Base-by-base conservation (phyloP, 2,888 invertebrate species). In the Spatulosminthurus flaviceps region DNA sequence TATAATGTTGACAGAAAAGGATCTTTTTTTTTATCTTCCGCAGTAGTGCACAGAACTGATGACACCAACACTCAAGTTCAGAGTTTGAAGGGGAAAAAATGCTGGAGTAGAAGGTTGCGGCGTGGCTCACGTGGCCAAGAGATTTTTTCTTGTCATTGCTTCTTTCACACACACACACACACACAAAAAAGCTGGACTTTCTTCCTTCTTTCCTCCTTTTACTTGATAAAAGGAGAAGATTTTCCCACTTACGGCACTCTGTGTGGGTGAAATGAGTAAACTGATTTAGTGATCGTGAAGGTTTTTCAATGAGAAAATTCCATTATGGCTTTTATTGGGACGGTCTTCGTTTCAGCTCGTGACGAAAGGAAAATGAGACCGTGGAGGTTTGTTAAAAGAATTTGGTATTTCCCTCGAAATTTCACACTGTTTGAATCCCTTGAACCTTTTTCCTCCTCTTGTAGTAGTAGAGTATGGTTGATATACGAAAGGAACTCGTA, bases 271-370 rank as follows among this genome's bases (percentile, higher is more conserved):
- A 19, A 24, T 19, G 0, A 19, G 42, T 22, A 43, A 72, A 42
- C 43, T 42, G 72, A 41, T 41, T 43, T 13, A 22, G 26, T 43
- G 51, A 72, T 72, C 72, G 72, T 43, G 0, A 43, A 72, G 72
- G 72, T 72, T 72, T 72, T 72, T 51, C 72, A 72, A 72, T 16
- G 22, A 72, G 24, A 51, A 51, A 72, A 72, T 72, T 72, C 43
- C 26, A 72, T 72, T 72, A 72, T 51, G 19, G 51, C 51, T 22
- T 71, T 72, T 72, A 72, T 72, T 72, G 72, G 72, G 11, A 19
- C 22, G 42, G 72, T 72, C 51, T 72, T 72, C 51, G 51, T 72
- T 72, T 43, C 72, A 72, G 26, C 21, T 51, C 72, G 72, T 72
- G 26, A 43, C 51, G 51, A n/a, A 72, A 51, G 51, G 51, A 72